phyloP scores from a whole-genome alignment of 2,797 vertebrate species.

The Enteromius viviparus region DNA sequence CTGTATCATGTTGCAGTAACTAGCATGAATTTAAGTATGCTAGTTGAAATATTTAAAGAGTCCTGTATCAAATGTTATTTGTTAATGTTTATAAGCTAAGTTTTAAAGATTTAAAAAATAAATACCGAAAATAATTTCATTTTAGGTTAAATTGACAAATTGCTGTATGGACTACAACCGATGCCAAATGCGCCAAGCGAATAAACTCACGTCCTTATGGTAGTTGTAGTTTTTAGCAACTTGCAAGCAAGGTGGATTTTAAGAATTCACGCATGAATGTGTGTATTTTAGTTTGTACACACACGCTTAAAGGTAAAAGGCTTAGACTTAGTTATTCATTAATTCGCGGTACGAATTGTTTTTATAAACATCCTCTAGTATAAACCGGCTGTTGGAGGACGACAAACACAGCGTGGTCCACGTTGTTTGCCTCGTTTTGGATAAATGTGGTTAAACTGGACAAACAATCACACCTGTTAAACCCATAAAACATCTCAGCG shows the following conservation, averaged over 20 bases:
- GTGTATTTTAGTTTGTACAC: background rate
- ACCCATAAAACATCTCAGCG: too few species aligned
- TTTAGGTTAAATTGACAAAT: background rate
- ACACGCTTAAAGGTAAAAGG: background rate
- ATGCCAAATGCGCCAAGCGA: background rate
- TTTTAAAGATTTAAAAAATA: too few species aligned
- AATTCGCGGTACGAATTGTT: background rate
- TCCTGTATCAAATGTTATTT: background rate
- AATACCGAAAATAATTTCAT: background rate
- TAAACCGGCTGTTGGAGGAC: background rate
- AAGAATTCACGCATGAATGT: background rate
- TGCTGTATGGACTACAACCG: background rate
- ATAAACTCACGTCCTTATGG: background rate
- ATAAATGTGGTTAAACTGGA: background rate
- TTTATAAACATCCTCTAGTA: background rate
- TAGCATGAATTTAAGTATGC: too few species aligned
- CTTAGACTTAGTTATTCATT: too few species aligned
- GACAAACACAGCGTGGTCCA: background rate
- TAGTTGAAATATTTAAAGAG: background rate
- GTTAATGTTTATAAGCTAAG: background rate
- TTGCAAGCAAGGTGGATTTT: background rate
- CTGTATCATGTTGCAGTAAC: background rate
- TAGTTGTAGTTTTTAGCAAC: background rate
- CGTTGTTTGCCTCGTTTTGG: background rate
- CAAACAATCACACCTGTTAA: background rate